Base-by-base conservation (phyloP, 2,113 vertebrate species). In the Zingel zingel region DNA sequence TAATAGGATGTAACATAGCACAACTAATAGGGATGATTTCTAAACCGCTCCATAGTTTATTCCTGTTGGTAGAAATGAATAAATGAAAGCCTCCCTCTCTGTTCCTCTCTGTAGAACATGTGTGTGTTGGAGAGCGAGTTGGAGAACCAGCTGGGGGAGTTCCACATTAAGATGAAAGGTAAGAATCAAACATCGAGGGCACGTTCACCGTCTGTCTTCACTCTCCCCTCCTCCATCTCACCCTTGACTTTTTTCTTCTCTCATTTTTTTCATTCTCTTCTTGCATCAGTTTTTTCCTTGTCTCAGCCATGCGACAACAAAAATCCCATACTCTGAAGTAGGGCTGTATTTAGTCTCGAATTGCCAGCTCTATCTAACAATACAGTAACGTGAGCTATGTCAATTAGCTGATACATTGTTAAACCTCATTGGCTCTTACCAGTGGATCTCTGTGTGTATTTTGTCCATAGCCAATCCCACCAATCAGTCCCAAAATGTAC, bases 131-230 rank as follows among this genome's bases (percentile, higher is more conserved):
- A 99, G 91, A 98, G 85, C 0, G 98, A 99, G 75, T 83, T 99
- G 77, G 98, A 99, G 92, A 98, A 95, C 88, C 98, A 98, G 82
- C 94, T 99, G 74, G 98, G 98, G n/a, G 97, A 99, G 86, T 99
- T 99, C 92, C 98, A 99, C 2, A 63, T 99, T 70, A 96, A 96
- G 79, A 99, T 99, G 98, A 99, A 98, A 96, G 98, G 98, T 99
- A 77, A 87, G 76, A 83, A 62, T 2, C 2, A 82, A 78, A 54
- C 45, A 30, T 18, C 9, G 6, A 21, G 4, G 14, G 15, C 8
- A 3, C 5, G 1, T 54, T 74, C 45, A 19, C 21, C 4, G 1
- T 50, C 13, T 57, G 11, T 58, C 30, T 59, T 74, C 3, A 21
- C 45, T 74, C 43, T 18, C 25, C 45, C n/a, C 6, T 21, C 56